Conservation (phyloP, 2,113 vertebrate species). For the Nerophis lumbriciformis region DNA sequence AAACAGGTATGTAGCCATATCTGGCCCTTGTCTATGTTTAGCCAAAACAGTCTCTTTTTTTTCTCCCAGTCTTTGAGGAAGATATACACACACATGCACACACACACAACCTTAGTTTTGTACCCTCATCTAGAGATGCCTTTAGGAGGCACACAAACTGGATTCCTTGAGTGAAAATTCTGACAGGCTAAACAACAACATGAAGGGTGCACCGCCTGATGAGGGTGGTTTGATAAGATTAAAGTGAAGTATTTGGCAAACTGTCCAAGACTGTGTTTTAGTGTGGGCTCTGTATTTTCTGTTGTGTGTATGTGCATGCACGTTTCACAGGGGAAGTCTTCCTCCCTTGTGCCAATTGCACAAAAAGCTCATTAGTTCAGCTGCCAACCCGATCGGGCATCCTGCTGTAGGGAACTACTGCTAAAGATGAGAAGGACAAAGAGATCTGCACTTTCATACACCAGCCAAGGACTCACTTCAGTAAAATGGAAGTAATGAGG, state of each 20-base stretch:
- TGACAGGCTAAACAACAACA: conserved; percentile 66
- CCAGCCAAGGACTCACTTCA: conserved; percentile 18
- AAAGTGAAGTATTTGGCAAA: conserved; percentile 69
- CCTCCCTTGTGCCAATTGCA: conserved; percentile 36
- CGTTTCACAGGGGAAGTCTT: conserved; percentile 2
- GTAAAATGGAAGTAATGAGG: not conserved
- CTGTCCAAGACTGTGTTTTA: conserved; percentile 45
- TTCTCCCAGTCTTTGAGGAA: conserved; percentile 26
- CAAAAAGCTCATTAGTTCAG: conserved; percentile 64
- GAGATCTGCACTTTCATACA: conserved; percentile 8
- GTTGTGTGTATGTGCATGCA: conserved; percentile 2
- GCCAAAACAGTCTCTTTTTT: conserved; percentile 30
- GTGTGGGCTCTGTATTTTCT: conserved; percentile 17
- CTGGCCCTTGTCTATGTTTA: conserved; percentile 39
- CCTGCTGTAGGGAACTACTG: conserved; percentile 23
- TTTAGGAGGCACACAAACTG: conserved; percentile 36
- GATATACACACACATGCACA: conserved; percentile 29
- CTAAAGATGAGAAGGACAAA: conserved; percentile 20
- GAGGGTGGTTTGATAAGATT: conserved; percentile 71
- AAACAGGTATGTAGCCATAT: conserved; percentile 83
- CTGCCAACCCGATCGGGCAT: conserved; percentile 47
- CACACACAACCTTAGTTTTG: conserved; percentile 40
- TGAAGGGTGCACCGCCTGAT: conserved; percentile 58
- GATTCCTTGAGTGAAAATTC: conserved; percentile 61
- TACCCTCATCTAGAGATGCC: conserved; percentile 54